phyloP scores from a whole-genome alignment of 1,140 invertebrate genomes.

The Apocrypta bakeri region DNA sequence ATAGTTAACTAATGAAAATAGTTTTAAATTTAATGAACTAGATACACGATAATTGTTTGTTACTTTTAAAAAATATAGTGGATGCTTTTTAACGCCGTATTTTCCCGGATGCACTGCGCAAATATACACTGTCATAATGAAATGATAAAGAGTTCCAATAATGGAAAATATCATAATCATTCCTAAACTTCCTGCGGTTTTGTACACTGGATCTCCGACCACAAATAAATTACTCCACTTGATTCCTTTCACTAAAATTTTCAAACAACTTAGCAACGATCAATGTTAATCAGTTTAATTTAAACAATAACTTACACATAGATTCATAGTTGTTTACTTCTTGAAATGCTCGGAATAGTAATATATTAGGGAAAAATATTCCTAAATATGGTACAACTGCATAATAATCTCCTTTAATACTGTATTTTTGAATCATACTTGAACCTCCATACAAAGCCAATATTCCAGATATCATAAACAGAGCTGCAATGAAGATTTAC shows the following conservation, averaged over 20 bases:
- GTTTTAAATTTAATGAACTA: not conserved
- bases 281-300: not conserved
- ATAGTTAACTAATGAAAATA: not conserved
- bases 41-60: not conserved
- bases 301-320: conserved; percentile 55
- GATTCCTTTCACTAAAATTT: conserved; percentile 74
- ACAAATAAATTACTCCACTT: conserved; percentile 77
- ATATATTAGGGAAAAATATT: conserved; percentile 61
- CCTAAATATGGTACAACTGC: conserved; percentile 57
- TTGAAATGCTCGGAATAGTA: conserved; percentile 57
- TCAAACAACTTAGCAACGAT: not conserved
- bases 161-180: conserved; percentile 73
- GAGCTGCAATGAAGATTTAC: conserved; percentile 52
- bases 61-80: conserved; percentile 75
- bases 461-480: conserved; percentile 57
- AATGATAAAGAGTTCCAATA: conserved; percentile 72
- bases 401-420: conserved; percentile 54
- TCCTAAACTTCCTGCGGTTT: conserved; percentile 71
- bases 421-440: conserved; percentile 58
- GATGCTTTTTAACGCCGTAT: conserved; percentile 74
- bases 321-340: conserved; percentile 61
- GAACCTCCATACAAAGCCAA: conserved; percentile 57
- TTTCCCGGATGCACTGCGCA: conserved; percentile 75
- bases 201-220: conserved; percentile 74
- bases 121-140: conserved; percentile 74